Base-by-base conservation (phyloP, 2,113 vertebrate species). In the Vombatus ursinus region DNA sequence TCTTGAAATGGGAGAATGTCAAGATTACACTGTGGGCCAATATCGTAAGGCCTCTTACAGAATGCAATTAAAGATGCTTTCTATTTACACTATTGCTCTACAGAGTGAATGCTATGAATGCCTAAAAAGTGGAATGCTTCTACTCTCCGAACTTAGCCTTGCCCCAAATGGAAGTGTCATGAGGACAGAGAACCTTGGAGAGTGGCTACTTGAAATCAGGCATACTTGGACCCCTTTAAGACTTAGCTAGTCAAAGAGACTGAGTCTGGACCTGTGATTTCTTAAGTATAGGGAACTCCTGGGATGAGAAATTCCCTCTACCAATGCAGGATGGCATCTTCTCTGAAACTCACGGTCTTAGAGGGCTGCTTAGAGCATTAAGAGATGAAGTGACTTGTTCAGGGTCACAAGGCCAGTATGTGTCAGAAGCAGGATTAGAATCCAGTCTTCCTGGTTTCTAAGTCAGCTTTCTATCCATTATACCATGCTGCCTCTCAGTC, bases 161-260 rank as follows among this genome's bases (percentile, higher is more conserved):
- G 44, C 44, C 92, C 57, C 44, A n/a, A 19, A 10, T 84, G 89
- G 9, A 44, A 53, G 44, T 23, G 2, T 24, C 4, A 1, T 8
- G 0, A 24, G 91, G 48, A n/a, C 3, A 28, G 51, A 8, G 6
- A 8, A 22, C 54, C 24, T 31, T 52, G 44, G 24, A 22, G n/a
- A 89, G 31, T 0, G 0, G 93, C 54, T 54, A 9, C 90, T 47
- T 48, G 0, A 0, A 0, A 57, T 48, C 89, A 19, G 25, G 12
- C 0, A 52, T 1, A 3, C 28, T 14, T 1, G 31, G 25, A 22
- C 11, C 28, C 12, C 68, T 7, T 26, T 37, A 11, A 89, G 19
- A 3, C 6, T 12, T n/a, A 8, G 49, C 52, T 44, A 44, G 10
- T 50, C 37, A 24, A 22, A 77, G 68, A 44, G 37, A n/a, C 2